phyloP scores from a whole-genome alignment of 2,888 invertebrate species.

The Torymus tubicola region DNA sequence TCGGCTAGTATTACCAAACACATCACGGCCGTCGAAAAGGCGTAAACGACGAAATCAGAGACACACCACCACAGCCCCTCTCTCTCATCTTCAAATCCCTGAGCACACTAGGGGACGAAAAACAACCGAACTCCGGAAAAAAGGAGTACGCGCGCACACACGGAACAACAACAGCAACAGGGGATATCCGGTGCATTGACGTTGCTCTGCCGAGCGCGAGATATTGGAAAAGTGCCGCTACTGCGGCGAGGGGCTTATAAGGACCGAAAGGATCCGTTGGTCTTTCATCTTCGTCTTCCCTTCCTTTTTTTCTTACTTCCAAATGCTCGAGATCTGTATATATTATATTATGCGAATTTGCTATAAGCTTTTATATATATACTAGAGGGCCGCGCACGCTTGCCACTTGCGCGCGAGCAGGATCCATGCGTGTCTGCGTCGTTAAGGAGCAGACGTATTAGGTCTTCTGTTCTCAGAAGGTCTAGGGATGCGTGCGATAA shows the following conservation, averaged over 20 bases:
- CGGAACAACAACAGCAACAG: constrained; percentile 58
- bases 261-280: too few relatives aligned
- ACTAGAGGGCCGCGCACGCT: too few relatives aligned
- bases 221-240: constrained; percentile 65
- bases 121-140: not conserved
- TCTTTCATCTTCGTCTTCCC: too few relatives aligned
- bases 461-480: not conserved
- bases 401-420: too few relatives aligned
- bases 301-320: too few relatives aligned
- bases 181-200: constrained; percentile 65
- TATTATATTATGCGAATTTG: too few relatives aligned
- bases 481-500: not conserved
- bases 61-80: not conserved
- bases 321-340: too few relatives aligned
- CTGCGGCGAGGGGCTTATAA: constrained; percentile 18
- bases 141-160: not conserved
- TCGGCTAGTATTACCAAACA: too few relatives aligned
- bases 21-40: not conserved
- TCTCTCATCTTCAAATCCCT: not conserved
- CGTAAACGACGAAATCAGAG: constrained; percentile 23
- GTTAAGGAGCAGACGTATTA: too few relatives aligned
- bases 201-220: constrained; percentile 67
- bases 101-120: not conserved
- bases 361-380: too few relatives aligned
- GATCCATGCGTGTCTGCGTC: too few relatives aligned